Percentiles rank a stretch among this genome's conserved stretches.
Evolutionary conservation across 2,797 vertebrate genomes (phyloP).

Genomic region (Esox masquinongy): DNA sequence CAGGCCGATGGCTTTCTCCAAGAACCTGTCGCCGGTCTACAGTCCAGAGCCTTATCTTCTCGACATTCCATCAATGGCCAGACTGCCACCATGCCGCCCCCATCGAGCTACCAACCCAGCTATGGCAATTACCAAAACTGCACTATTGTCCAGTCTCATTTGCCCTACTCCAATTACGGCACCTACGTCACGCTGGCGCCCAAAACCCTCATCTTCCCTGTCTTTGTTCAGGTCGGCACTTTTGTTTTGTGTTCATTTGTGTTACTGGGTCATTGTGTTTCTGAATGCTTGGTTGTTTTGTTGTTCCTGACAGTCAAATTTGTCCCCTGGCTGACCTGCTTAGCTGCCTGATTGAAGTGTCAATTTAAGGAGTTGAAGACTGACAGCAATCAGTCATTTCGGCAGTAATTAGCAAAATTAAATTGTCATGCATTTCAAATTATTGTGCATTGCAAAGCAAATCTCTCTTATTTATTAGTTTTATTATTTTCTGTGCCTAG

Average conservation of each 20-base stretch:
- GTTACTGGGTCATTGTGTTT: neutral
- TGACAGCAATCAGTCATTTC: neutral
- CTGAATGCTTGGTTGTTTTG: neutral
- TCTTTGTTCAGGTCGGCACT: constrained; percentile 83
- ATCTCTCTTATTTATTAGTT: neutral
- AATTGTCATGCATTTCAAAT: neutral
- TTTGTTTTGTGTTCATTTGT: neutral
- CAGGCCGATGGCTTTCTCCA: constrained; percentile 48
- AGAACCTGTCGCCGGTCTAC: constrained; percentile 48
- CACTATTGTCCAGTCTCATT: constrained; percentile 82
- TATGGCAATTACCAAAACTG: constrained; percentile 88
- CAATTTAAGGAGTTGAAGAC: neutral
- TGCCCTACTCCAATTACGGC: constrained; percentile 79
- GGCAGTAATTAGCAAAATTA: too few relatives aligned
- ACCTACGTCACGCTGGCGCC: constrained; percentile 81
- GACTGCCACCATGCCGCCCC: constrained; percentile 44
- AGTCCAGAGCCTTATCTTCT: constrained; percentile 73
- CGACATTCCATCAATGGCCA: constrained; percentile 49
- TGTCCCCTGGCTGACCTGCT: neutral
- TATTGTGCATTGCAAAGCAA: neutral
- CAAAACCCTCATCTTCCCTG: constrained; percentile 89
- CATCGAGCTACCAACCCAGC: constrained; percentile 68
- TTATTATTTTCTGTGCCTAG: neutral
- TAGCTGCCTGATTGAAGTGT: neutral
- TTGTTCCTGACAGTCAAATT: constrained; percentile 4